Conservation (phyloP, 2,113 vertebrate species). For the Hippoglossus stenolepis region DNA sequence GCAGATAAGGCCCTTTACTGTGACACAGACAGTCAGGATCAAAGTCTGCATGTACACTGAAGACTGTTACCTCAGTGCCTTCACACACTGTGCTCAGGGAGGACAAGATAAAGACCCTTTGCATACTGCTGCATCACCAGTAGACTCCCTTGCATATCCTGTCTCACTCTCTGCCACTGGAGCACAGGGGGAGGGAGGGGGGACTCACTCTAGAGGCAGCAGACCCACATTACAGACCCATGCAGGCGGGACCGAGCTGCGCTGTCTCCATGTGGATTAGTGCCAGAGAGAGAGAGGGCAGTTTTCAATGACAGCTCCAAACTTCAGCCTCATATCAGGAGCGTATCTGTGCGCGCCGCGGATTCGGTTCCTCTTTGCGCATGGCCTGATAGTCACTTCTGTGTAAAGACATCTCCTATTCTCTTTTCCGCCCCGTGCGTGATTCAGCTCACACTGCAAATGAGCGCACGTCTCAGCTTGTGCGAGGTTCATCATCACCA, state of each 20-base stretch:
- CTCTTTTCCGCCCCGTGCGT: background rate
- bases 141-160: conserved; percentile 63
- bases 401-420: background rate
- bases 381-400: background rate
- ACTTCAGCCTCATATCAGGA: background rate
- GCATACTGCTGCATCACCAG: conserved; percentile 69
- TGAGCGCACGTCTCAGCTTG: conserved; percentile 62
- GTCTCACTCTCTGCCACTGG: background rate
- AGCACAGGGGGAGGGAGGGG: conserved; percentile 22
- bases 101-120: conserved; percentile 52
- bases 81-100: background rate
- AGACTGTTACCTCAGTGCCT: conserved; percentile 23
- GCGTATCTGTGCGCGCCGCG: background rate
- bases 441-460: conserved; percentile 34
- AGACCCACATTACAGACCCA: background rate
- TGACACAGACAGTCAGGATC: conserved; percentile 54
- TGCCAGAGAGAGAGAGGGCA: conserved; percentile 15
- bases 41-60: conserved; percentile 64
- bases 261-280: conserved; percentile 26
- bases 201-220: background rate
- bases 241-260: background rate
- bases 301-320: background rate
- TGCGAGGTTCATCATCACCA: conserved; percentile 31
- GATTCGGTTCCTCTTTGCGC: conserved; percentile 49
- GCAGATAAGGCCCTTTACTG: conserved; percentile 55